Evolutionary conservation across 2,888 invertebrate species (phyloP).

Genomic region (Serrognathus titanus): DNA sequence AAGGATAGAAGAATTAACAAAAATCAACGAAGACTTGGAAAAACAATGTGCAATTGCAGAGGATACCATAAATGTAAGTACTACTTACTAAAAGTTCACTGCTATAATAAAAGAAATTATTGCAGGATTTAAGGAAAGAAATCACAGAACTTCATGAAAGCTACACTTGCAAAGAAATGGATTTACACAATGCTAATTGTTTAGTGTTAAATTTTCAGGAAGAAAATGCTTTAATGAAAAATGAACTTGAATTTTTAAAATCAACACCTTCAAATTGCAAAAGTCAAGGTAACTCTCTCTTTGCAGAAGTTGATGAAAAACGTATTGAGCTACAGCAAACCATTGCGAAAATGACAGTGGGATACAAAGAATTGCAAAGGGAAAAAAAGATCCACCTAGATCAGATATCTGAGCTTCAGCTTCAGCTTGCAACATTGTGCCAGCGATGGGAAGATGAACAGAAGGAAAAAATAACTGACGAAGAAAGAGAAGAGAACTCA

Average conservation of each 20-base stretch:
- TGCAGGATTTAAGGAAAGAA: slow-evolving; percentile 12
- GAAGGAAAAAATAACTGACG: slow-evolving; percentile 26
- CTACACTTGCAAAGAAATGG: slow-evolving; percentile 28
- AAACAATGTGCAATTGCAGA: background rate
- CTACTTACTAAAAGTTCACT: background rate
- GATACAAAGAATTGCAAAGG: slow-evolving; percentile 33
- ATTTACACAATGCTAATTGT: slow-evolving; percentile 31
- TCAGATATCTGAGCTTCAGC: slow-evolving; percentile 27
- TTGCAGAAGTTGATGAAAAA: slow-evolving; percentile 43
- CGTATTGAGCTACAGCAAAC: slow-evolving; percentile 36
- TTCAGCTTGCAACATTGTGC: slow-evolving; percentile 29
- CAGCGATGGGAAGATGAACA: slow-evolving; percentile 29
- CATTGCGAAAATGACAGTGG: slow-evolving; percentile 34
- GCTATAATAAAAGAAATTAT: slow-evolving; percentile 8
- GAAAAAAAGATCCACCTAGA: slow-evolving; percentile 28
- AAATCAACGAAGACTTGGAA: slow-evolving; percentile 14
- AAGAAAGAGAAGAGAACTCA: slow-evolving; percentile 19
- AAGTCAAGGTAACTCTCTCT: slow-evolving; percentile 42
- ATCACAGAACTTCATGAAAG: slow-evolving; percentile 13
- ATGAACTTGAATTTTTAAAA: slow-evolving; percentile 35
- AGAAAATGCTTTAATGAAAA: slow-evolving; percentile 31
- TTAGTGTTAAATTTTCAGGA: slow-evolving; percentile 35
- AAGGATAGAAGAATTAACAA: slow-evolving; percentile 28
- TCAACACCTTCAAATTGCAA: slow-evolving; percentile 34
- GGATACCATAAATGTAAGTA: slow-evolving; percentile 11